Evolutionary conservation across 2,797 vertebrate genomes (phyloP).

Genomic region (Mus spretus): DNA sequence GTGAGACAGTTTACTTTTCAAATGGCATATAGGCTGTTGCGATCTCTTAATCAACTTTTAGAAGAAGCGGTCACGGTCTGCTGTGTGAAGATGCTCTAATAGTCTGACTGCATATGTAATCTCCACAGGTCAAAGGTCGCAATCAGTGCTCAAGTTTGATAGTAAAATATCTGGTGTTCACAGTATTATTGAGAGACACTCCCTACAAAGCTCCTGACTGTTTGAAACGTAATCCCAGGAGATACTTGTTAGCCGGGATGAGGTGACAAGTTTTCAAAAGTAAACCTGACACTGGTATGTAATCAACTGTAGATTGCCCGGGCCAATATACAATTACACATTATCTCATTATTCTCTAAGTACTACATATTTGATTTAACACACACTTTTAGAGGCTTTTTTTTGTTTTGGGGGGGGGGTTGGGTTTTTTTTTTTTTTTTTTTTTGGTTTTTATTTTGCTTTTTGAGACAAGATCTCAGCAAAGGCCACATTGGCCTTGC

Average conservation of each 20-base stretch:
- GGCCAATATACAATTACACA: neutral
- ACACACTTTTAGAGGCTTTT: slow-evolving; percentile 24
- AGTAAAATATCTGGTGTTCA: slow-evolving; percentile 25
- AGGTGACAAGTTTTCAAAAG: slow-evolving; percentile 60
- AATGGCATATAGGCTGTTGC: neutral
- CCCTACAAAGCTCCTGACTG: slow-evolving; percentile 56
- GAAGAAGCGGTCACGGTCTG: neutral
- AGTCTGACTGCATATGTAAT: neutral
- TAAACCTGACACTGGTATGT: slow-evolving; percentile 18
- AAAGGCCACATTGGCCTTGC: neutral
- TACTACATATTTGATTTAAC: slow-evolving; percentile 42
- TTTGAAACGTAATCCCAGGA: slow-evolving; percentile 42
- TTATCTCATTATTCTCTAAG: slow-evolving; percentile 9
- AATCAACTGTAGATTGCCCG: slow-evolving; percentile 47
- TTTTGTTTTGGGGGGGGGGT: neutral
- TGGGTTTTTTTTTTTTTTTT: neutral
- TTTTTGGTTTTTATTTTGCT: neutral
- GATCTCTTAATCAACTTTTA: slow-evolving; percentile 41
- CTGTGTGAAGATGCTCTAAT: neutral
- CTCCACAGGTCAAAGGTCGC: neutral
- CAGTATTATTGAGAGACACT: slow-evolving; percentile 19
- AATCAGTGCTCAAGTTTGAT: slow-evolving; percentile 1
- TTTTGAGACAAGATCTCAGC: neutral
- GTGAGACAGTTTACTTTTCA: slow-evolving; percentile 60
- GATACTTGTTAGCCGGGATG: neutral